These are phyloP conservation scores for Aurelia sp. DNA, from an alignment of 30 jellyfish, hydroid and myxozoan species.

Conservation along the genomic window DNA sequence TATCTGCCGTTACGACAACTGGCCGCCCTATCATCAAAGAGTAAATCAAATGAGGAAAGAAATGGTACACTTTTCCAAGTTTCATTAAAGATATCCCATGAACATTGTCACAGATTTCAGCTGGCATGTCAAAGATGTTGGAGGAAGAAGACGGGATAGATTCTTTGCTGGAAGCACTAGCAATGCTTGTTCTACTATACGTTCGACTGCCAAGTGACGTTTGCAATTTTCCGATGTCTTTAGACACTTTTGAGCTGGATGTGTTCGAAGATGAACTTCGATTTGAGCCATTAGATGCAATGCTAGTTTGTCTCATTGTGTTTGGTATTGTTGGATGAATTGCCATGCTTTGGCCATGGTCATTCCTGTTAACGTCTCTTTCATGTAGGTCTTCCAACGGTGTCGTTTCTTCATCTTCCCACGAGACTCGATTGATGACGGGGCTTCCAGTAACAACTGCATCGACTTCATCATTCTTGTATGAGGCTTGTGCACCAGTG, in stretches of 20 bases:
- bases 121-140: constrained; percentile 40
- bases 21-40: constrained; percentile 94
- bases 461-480: constrained; percentile 42
- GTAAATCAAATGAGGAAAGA: constrained; percentile 80
- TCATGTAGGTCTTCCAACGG: not conserved
- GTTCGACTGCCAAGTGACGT: not conserved
- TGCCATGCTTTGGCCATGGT: not conserved
- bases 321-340: not conserved
- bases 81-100: constrained; percentile 35
- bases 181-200: constrained; percentile 17
- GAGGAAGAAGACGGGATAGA: constrained; percentile 8
- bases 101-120: constrained; percentile 13
- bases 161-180: constrained; percentile 33
- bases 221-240: not conserved
- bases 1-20: constrained; percentile 72
- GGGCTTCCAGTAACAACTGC: constrained; percentile 28
- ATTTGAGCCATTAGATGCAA: constrained; percentile 20
- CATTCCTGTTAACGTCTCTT: not conserved
- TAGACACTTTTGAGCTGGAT: constrained; percentile 23
- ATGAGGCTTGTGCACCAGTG: not conserved
- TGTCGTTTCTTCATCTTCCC: constrained; percentile 1
- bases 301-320: constrained; percentile 2
- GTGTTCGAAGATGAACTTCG: constrained; percentile 62
- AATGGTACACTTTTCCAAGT: constrained; percentile 60
- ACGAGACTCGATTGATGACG: not conserved